Evolutionary conservation across 2,888 invertebrate genomes (phyloP), one percentile per base, ranked within the genome.

Genomic region (Phragmatobia fuliginosa): DNA sequence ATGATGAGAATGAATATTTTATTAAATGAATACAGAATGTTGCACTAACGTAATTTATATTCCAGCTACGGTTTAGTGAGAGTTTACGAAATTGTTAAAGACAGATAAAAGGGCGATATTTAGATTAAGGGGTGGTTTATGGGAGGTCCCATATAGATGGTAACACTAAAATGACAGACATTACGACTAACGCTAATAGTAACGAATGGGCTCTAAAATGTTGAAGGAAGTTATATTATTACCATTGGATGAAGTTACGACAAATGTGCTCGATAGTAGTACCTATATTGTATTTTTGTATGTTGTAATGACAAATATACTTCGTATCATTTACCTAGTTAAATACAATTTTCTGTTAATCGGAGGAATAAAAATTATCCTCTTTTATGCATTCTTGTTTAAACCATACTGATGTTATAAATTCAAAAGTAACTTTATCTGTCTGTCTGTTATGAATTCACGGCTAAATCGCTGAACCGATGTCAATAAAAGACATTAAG

Each of bases 1-100:
- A 78, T 88, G 5, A 67, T 67, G 8, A 58, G 68, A 25, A 33
- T 45, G 10, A 56, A 38, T 38, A 62, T 65, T 82, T 83, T 33
- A 56, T 62, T 67, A 73, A 73, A 76, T 75, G 78, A 70, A 85
- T 78, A 80, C 66, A 60, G 67, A 79, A 80, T 49, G 75, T 90
- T 81, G 91, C 86, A 78, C 85, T 78, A 77, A 83, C 78, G 91
- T 93, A 92, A 94, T 94, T 94, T 94, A 94, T 94, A 93, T 93
- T 90, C 92, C 90, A 89, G 89, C 90, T 92, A 94, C 90, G 93
- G 91, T 90, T 93, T 93, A 92, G 92, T 92, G 90, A 88, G 93
- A 93, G 92, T 92, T 93, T 92, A 94, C 92, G 91, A 93, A 94
- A 94, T 94, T 94, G 94, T 94, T 94, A 93, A 94, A 93, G 94